Evolutionary conservation across 2,113 vertebrate genomes (phyloP), one percentile per base, ranked within the genome.

Genomic region (Zeus faber): DNA sequence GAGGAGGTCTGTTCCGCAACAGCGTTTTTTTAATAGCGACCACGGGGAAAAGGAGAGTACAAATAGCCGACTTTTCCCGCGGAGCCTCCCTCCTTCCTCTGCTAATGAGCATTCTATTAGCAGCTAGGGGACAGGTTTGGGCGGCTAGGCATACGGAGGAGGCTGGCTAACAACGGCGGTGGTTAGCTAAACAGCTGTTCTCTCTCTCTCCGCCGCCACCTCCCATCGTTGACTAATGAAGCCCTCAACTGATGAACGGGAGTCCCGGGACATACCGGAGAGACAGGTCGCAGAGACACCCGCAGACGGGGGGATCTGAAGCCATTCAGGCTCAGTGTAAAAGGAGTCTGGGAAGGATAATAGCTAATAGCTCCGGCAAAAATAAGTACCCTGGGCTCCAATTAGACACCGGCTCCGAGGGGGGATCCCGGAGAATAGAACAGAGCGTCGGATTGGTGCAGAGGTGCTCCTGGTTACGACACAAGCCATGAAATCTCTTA

Each of bases 141-240:
- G 82, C 86, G 82, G 80, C 81, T 74, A 81, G 80, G 77, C 89
- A 88, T 85, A 88, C 74, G 82, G 87, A 82, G 78, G 74, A 81
- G 85, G 86, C 84, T 69, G 86, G 84, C 85, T 88, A 89, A 91
- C 87, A 89, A 90, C 74, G 81, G 80, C 76, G 74, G 75, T 76
- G 71, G 84, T 90, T 90, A 88, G 82, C 86, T 86, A 85, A 89
- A 87, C 90, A 91, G 87, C 87, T 91, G 90, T 86, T 90, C 85
- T 68, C 70, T 77, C 81, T 67, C 73, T 77, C 81, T 65, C 81
- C 74, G 67, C 67, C 72, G 77, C 79, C 83, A 75, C 85, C 83
- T 81, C 83, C 80, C 85, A 73, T 43, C 61, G 37, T 11, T 22
- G 23, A 62, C 83, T 91, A 90, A 91, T 89, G 88, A 90, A 91